Base-by-base conservation (phyloP, 2,113 vertebrate species). In the Hemiprocne comata region DNA sequence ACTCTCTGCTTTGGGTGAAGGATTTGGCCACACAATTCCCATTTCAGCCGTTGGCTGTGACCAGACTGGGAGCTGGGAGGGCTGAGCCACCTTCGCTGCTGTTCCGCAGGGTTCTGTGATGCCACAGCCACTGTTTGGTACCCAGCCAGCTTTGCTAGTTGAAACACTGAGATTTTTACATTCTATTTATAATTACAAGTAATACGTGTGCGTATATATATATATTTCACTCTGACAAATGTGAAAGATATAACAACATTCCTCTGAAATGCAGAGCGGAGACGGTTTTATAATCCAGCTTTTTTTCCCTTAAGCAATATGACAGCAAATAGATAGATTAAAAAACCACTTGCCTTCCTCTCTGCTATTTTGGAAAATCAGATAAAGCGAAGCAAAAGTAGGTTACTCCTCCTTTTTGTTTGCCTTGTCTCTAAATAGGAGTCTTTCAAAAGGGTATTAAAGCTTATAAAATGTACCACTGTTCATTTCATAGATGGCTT, bases 391-490 rank as follows among this genome's bases (percentile, higher is more conserved):
- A 83, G 54, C 81, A 74, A 53, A 93, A 91, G 75, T 90, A 92
- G 79, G 83, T 93, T 95, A 90, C 34, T 85, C 67, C 69, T 95
- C 58, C 10, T 72, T 75, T 87, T 71, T 75, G 75, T 79, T 97
- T 83, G 51, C 64, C 36, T 84, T 74, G 28, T 93, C 48, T 90
- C 48, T 75, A 88, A 94, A 86, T 21, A 91, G 40, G n/a, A 94
- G 13, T 10, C 42, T 95, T 77, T 74, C 33, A 65, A 61, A 92
- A 77, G 69, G 57, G 31, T 87, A 86, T 88, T 91, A 83, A 83
- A 91, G 72, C 88, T 95, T 94, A 91, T 62, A 95, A 96, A 96
- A 94, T 20, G 24, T 3, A 16, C 69, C 55, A 38, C 75, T 74
- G 51, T 64, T 95, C n/a, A 15, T 64, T 76, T 72, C 58, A 7